Percentiles rank a stretch among this genome's conserved stretches.
Evolutionary conservation across 2,888 invertebrate genomes (phyloP).

Genomic region (Oxystoma pomonae): DNA sequence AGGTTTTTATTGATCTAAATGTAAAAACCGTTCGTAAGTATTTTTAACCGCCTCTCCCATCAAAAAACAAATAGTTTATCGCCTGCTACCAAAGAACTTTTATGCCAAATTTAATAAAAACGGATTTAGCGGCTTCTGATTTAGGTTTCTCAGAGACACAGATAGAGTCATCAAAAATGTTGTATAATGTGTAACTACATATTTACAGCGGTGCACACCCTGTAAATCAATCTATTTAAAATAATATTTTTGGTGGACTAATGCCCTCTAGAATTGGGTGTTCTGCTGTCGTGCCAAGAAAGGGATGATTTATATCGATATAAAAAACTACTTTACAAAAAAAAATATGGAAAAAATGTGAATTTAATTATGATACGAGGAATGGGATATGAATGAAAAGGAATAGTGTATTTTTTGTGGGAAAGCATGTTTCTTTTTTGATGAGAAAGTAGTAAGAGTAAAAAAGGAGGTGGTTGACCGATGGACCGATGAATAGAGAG

Average conservation of each 20-base stretch:
- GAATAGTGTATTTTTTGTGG: neutral
- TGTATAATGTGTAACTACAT: no score
- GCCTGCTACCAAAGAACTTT: no score
- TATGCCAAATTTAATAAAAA: no score
- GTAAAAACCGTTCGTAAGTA: no score
- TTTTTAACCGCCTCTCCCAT: no score
- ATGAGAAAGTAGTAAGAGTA: neutral
- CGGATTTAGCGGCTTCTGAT: no score
- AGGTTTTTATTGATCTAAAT: no score
- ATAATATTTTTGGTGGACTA: neutral
- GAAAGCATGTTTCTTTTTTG: neutral
- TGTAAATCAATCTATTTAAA: neutral
- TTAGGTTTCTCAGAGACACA: no score
- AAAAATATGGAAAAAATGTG: neutral
- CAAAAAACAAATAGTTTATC: no score
- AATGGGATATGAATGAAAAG: neutral
- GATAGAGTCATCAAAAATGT: no score
- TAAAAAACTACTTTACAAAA: neutral
- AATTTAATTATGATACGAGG: neutral
- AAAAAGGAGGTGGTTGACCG: no score
- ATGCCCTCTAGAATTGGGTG: neutral
- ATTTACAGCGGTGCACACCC: neutral
- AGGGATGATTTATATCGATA: neutral
- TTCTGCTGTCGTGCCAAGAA: neutral
- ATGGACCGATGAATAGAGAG: no score